phyloP scores from a whole-genome alignment of 2,888 invertebrate species.

The Perizoma flavofasciatum region DNA sequence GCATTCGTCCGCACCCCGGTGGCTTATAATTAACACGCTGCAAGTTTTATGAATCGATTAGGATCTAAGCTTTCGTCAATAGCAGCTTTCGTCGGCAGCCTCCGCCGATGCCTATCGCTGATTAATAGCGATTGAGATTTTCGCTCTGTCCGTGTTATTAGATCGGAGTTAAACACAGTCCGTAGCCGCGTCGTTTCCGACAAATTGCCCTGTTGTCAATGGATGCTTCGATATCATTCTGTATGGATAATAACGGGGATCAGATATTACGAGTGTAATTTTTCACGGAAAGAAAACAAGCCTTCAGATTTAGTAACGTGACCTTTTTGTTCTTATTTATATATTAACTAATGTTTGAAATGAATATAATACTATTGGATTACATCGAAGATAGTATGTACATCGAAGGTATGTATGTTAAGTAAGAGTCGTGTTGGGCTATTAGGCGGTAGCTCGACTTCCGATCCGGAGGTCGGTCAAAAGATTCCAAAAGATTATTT shows the following conservation, averaged over 20 bases:
- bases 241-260: constrained; percentile 37
- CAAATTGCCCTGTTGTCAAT: constrained; percentile 73
- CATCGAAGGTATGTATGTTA: too few relatives aligned
- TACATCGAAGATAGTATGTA: too few relatives aligned
- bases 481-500: too few relatives aligned
- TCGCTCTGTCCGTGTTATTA: constrained; percentile 76
- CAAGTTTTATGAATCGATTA: constrained; percentile 83
- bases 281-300: constrained; percentile 23
- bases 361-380: too few relatives aligned
- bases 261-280: constrained; percentile 27
- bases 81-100: constrained; percentile 74
- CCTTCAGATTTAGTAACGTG: neutral
- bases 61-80: constrained; percentile 84
- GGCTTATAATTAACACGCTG: constrained; percentile 84
- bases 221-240: constrained; percentile 62
- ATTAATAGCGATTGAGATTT: constrained; percentile 82
- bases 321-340: neutral
- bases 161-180: constrained; percentile 65
- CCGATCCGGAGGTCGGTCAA: too few relatives aligned
- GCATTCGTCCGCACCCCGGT: constrained; percentile 71
- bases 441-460: too few relatives aligned
- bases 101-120: constrained; percentile 75
- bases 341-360: too few relatives aligned
- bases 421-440: too few relatives aligned
- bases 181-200: constrained; percentile 61